phyloP scores from a whole-genome alignment of 1,140 invertebrate species.

The Drosophila mauritiana region DNA sequence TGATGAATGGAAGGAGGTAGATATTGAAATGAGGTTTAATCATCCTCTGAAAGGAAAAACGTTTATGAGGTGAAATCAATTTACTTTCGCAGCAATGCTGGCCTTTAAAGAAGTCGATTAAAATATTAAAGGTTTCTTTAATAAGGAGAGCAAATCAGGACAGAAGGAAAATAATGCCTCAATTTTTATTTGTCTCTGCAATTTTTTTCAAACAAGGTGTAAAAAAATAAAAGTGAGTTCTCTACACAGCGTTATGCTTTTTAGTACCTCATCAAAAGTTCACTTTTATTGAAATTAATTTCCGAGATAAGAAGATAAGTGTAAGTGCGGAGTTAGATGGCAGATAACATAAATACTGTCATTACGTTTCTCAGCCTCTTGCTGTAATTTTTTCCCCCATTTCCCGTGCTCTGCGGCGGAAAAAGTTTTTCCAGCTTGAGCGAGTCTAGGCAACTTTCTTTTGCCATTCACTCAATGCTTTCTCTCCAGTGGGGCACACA shows the following conservation, averaged over 20 bases:
- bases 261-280: slow-evolving; percentile 19
- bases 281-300: slow-evolving; percentile 26
- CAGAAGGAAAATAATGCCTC: too few relatives aligned
- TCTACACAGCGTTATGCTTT: too few relatives aligned
- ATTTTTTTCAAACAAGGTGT: not conserved
- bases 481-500: not conserved
- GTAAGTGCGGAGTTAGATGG: slow-evolving; percentile 31
- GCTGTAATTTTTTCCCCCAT: not conserved
- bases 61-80: not conserved
- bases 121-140: too few relatives aligned
- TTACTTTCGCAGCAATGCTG: not conserved
- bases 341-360: slow-evolving; percentile 33
- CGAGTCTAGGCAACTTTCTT: slow-evolving; percentile 27
- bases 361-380: slow-evolving; percentile 21
- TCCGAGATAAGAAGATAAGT: slow-evolving; percentile 18
- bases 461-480: slow-evolving; percentile 2
- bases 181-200: too few relatives aligned
- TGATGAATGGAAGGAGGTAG: not conserved
- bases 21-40: slow-evolving; percentile 19
- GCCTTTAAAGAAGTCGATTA: not conserved
- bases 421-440: slow-evolving; percentile 28
- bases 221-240: too few relatives aligned
- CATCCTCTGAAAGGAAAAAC: not conserved
- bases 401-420: not conserved
- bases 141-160: too few relatives aligned